These are phyloP conservation scores for Pollimyrus isidori DNA, from an alignment of 2,113 vertebrate species.

Conservation along the genomic window DNA sequence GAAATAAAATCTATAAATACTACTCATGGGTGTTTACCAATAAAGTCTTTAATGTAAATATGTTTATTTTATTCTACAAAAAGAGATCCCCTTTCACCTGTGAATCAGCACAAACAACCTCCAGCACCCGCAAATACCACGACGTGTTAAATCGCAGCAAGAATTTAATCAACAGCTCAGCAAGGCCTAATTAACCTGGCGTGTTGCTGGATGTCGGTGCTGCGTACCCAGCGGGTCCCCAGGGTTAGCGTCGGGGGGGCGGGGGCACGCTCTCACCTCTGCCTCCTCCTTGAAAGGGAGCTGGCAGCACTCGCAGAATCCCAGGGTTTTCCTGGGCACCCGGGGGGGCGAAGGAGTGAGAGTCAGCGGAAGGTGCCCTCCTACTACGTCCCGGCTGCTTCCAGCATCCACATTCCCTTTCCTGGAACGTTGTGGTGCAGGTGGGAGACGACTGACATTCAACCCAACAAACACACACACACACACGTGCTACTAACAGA, in stretches of 20 bases:
- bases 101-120: not conserved
- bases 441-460: too few species aligned
- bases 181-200: not conserved
- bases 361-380: conserved; percentile 23
- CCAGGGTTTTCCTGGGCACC: conserved; percentile 52
- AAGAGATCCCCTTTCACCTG: not conserved
- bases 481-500: not conserved
- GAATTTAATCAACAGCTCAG: conserved; percentile 11
- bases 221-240: not conserved
- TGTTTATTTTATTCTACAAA: not conserved
- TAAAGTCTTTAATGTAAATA: not conserved
- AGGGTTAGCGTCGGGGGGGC: not conserved
- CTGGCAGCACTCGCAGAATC: conserved; percentile 77
- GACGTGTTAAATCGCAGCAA: not conserved
- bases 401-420: conserved; percentile 32
- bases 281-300: conserved; percentile 64
- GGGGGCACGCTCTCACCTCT: conserved; percentile 45
- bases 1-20: not conserved
- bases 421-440: not conserved
- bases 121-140: not conserved
- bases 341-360: conserved; percentile 38
- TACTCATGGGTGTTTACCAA: not conserved
- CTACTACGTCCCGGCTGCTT: not conserved
- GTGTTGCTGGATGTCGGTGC: not conserved
- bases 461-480: not conserved